Base-by-base conservation (phyloP, 1,140 invertebrate genomes). In the Drosophila jambulina region DNA sequence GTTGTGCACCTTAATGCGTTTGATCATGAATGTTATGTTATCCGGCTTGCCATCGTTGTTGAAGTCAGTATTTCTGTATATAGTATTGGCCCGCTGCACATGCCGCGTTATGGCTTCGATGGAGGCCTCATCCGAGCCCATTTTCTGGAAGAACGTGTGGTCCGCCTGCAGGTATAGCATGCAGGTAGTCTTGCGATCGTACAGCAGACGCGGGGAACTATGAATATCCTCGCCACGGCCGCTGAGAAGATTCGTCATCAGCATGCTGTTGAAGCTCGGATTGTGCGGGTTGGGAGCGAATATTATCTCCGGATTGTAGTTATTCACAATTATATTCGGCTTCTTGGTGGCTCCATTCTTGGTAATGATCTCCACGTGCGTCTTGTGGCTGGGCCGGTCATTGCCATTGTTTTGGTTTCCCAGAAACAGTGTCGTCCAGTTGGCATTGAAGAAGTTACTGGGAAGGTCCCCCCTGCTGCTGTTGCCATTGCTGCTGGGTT, bases 11-110 rank as follows among this genome's bases (percentile, higher is more conserved):
- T 99, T 99, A 76, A 99, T 97, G 69, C 98, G 95, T 93, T 99
- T 99, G 80, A 99, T 98, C 96, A 98, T 98, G 92, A 99, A 99
- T 57, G 96, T 97, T 78, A 99, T 98, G 92, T 98, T 98, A 93
- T 99, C 98, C 4, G 97, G 94, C 91, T 96, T 95, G 5, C 97
- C 97, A 92, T 98, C 97, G 93, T 96, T 96, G 93, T 99, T 98
- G 92, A 99, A 99, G 94, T 99, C 98, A 87, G 97, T 98, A 58
- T 95, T 95, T 93, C 96, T 96, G 92, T 98, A 99, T 83, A 99
- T 99, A 12, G 96, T 95, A 93, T 99, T 99, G 68, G 98, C 97
- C 90, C 97, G 95, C 91, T 99, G 98, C 17, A 99, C 98, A 91
- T 99, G 97, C 56, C 97, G 94, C 0, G 98, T 98, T 95, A 99